Evolutionary conservation across 1,140 invertebrate genomes (phyloP).

Genomic region (Drepana arcuata): DNA sequence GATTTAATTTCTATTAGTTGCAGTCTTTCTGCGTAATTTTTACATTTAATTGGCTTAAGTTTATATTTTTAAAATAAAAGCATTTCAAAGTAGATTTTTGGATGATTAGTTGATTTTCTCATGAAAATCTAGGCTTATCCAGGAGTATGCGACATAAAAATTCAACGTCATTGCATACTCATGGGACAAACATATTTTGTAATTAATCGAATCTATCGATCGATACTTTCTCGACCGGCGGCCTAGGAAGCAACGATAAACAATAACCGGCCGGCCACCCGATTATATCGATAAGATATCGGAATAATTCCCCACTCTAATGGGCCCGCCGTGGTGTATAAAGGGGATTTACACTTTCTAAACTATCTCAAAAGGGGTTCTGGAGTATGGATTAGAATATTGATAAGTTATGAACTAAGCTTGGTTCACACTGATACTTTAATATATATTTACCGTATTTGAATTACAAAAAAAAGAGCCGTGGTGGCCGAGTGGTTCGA

Average conservation of each 20-base stretch:
- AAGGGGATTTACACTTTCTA: constrained; percentile 67
- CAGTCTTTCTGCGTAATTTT: no score
- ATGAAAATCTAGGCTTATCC: no score
- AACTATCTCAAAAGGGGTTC: constrained; percentile 45
- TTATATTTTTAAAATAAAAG: no score
- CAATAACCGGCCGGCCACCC: constrained; percentile 51
- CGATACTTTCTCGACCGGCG: constrained; percentile 56
- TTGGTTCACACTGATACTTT: no score
- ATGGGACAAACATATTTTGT: constrained; percentile 41
- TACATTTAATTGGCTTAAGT: no score
- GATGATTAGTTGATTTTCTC: no score
- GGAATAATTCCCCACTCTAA: constrained; percentile 52
- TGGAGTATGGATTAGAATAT: constrained; percentile 55
- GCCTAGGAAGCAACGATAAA: constrained; percentile 51
- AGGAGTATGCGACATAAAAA: no score
- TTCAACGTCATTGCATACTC: constrained; percentile 46
- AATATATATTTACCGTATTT: no score
- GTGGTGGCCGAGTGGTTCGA: no score
- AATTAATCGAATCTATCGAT: constrained; percentile 59
- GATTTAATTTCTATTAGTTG: no score
- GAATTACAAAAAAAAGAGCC: no score
- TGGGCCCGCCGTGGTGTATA: constrained; percentile 49
- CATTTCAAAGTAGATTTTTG: no score
- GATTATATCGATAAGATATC: constrained; percentile 65
- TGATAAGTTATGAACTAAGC: constrained; percentile 45